These are phyloP conservation scores for Cybosia mesomella DNA, from an alignment of 2,888 invertebrate genomes.

Conservation along the genomic window DNA sequence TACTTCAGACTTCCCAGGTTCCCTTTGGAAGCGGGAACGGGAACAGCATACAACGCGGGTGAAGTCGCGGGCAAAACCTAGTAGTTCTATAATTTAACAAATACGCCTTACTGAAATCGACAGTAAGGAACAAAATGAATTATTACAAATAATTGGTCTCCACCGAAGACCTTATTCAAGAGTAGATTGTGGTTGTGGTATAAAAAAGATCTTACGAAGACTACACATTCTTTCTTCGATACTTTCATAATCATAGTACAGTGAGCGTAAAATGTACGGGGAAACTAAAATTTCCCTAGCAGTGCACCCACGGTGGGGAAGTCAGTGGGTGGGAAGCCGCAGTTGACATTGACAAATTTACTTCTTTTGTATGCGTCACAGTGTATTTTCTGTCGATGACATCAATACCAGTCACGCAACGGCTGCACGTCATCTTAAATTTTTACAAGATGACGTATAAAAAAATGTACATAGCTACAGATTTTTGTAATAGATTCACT, in stretches of 20 bases:
- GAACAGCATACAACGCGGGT: no score
- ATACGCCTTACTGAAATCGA: no score
- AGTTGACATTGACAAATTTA: not conserved
- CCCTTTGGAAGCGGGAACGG: no score
- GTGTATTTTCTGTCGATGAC: conserved; percentile 32
- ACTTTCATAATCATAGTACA: not conserved
- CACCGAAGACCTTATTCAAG: no score
- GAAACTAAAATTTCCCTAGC: not conserved
- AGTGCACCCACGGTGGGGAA: not conserved
- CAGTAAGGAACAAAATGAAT: no score
- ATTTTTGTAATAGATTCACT: not conserved
- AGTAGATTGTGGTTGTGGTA: no score
- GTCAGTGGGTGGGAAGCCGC: not conserved
- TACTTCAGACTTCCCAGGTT: no score
- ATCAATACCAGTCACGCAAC: conserved; percentile 23
- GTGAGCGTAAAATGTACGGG: not conserved
- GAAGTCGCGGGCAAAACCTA: no score
- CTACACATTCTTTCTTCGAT: no score
- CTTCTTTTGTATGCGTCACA: conserved; percentile 15
- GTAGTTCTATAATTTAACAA: no score
- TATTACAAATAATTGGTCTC: no score
- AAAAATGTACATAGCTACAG: not conserved
- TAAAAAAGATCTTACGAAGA: no score
- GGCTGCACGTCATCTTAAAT: conserved; percentile 27
- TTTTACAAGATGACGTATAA: conserved; percentile 30